Evolutionary conservation across 2,888 invertebrate genomes (phyloP).

Genomic region (Eupithecia abbreviata): DNA sequence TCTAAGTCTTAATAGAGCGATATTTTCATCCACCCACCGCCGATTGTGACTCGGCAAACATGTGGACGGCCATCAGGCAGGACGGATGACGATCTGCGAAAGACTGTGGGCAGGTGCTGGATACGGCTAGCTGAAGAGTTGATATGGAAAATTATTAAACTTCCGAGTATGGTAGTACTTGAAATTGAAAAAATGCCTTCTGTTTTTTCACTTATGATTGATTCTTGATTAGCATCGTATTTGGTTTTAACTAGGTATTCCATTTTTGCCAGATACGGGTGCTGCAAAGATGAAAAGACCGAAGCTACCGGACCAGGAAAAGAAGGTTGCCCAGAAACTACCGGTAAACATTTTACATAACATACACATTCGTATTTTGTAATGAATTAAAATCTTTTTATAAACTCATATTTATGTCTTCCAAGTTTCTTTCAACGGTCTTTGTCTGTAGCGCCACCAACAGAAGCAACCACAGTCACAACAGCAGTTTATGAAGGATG

Average conservation of each 20-base stretch:
- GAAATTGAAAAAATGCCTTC: not conserved
- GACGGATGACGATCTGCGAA: too few relatives aligned
- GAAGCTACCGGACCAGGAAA: slow-evolving; percentile 86
- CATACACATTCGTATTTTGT: not conserved
- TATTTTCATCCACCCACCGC: too few relatives aligned
- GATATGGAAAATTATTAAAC: too few relatives aligned
- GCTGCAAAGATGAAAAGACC: slow-evolving; percentile 88
- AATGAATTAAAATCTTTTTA: not conserved
- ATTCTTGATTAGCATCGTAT: not conserved
- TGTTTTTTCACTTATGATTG: not conserved
- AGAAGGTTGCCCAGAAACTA: slow-evolving; percentile 77
- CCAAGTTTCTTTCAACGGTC: slow-evolving; percentile 12
- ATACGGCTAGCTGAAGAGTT: too few relatives aligned
- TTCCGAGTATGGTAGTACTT: not conserved
- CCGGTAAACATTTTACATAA: slow-evolving; percentile 42
- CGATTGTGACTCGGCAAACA: too few relatives aligned
- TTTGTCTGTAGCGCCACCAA: slow-evolving; percentile 27
- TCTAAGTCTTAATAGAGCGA: too few relatives aligned
- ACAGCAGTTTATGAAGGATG: slow-evolving; percentile 69
- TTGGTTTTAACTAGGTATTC: not conserved
- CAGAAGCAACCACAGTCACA: slow-evolving; percentile 27
- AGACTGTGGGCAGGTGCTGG: too few relatives aligned
- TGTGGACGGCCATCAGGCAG: too few relatives aligned
- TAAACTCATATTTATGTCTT: not conserved
- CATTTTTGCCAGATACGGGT: slow-evolving; percentile 82